Conservation (phyloP, 2,113 vertebrate species). For the Heloderma charlesbogerti region DNA sequence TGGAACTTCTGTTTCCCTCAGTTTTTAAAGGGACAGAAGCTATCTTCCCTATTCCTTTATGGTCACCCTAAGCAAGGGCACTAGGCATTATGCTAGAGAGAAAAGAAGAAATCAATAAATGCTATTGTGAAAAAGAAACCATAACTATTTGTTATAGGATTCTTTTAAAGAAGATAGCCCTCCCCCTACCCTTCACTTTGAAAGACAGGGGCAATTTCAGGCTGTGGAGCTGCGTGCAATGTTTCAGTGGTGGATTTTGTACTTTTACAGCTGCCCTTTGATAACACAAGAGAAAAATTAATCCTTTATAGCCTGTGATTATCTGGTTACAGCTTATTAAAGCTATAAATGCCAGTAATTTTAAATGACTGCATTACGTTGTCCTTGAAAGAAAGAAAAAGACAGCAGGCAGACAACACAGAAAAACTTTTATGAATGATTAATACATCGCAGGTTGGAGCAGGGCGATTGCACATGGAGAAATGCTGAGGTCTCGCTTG, state of each 20-base stretch:
- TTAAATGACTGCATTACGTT: constrained; percentile 73
- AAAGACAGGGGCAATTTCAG: constrained; percentile 52
- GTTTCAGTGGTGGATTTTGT: constrained; percentile 82
- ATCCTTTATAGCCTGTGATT: constrained; percentile 79
- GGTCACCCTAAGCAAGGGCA: background rate
- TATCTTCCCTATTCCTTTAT: background rate
- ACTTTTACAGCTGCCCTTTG: constrained; percentile 77
- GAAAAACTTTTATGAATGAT: constrained; percentile 53
- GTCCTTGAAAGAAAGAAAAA: constrained; percentile 72
- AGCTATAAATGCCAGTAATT: constrained; percentile 75
- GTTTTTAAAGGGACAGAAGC: background rate
- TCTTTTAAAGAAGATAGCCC: background rate
- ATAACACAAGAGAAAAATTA: constrained; percentile 79
- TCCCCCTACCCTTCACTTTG: constrained; percentile 22
- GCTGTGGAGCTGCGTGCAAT: constrained; percentile 60
- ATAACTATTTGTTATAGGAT: constrained; percentile 25
- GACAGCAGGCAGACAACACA: constrained; percentile 59
- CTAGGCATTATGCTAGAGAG: constrained; percentile 40
- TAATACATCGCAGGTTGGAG: constrained; percentile 46
- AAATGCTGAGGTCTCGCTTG: constrained; percentile 47
- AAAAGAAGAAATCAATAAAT: constrained; percentile 56
- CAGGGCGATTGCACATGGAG: constrained; percentile 49
- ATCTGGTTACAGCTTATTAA: constrained; percentile 80
- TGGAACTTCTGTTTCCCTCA: background rate
- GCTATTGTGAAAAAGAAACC: background rate